Conservation (phyloP, 2,113 vertebrate genomes). For the Nestor notabilis region DNA sequence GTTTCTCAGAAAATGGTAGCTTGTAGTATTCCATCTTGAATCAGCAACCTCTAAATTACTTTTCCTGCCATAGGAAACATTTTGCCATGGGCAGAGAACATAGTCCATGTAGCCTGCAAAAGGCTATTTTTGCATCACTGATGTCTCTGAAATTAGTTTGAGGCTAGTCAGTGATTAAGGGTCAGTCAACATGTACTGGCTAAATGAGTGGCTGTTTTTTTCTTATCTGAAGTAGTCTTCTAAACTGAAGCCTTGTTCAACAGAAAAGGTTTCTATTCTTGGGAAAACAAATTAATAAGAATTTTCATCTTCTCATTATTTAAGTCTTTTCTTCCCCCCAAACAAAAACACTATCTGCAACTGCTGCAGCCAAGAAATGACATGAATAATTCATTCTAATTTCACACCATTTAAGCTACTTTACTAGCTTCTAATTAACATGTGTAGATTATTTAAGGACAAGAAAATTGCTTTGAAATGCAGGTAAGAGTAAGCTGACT, state of each 20-base stretch:
- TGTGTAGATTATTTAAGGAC: conserved; percentile 68
- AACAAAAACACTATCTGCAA: conserved; percentile 43
- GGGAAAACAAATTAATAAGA: conserved; percentile 44
- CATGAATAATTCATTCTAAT: conserved; percentile 72
- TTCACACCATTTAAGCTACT: conserved; percentile 67
- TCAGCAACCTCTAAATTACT: not conserved
- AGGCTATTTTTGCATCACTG: not conserved
- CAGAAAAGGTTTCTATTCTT: not conserved
- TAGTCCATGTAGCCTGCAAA: not conserved
- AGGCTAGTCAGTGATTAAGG: conserved; percentile 6
- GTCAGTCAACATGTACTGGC: not conserved
- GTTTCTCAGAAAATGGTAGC: not conserved
- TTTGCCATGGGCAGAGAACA: not conserved
- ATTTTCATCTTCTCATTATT: conserved; percentile 40
- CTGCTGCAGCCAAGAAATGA: conserved; percentile 25
- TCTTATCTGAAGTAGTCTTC: conserved; percentile 21
- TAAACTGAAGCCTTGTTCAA: conserved; percentile 17
- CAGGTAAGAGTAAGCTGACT: conserved; percentile 59
- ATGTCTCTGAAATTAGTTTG: not conserved
- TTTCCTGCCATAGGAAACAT: not conserved
- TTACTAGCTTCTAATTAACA: conserved; percentile 73
- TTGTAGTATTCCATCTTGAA: not conserved
- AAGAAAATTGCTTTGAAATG: conserved; percentile 71
- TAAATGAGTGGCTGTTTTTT: conserved; percentile 14
- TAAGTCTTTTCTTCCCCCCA: not conserved